Evolutionary conservation across 2,797 vertebrate species (phyloP).

Genomic region (Pagetopsis macropterus): DNA sequence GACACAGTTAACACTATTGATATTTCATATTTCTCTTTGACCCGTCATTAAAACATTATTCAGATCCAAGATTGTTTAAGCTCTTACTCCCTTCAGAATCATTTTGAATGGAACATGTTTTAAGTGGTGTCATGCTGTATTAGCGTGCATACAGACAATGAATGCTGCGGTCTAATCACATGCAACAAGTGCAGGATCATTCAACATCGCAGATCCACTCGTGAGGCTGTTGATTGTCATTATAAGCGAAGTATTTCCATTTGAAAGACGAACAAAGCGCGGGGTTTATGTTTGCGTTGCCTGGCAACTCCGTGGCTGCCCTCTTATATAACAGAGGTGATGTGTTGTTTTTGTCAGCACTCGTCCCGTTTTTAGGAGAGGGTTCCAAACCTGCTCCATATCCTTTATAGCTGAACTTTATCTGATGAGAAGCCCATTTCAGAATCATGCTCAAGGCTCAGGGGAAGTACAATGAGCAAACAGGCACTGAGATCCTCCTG

Average conservation of each 20-base stretch:
- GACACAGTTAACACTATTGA: too few species aligned
- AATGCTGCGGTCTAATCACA: slow-evolving; percentile 41
- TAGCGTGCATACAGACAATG: slow-evolving; percentile 30
- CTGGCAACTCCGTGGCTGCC: slow-evolving; percentile 63
- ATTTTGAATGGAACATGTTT: slow-evolving; percentile 3
- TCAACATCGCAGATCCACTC: slow-evolving; percentile 47
- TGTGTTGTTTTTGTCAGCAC: slow-evolving; percentile 36
- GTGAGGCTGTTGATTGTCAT: slow-evolving; percentile 65
- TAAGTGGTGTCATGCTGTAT: background rate
- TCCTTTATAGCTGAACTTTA: background rate
- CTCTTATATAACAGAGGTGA: slow-evolving; percentile 59
- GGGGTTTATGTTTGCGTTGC: slow-evolving; percentile 71
- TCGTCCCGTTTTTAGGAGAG: slow-evolving; percentile 26
- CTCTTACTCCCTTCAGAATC: background rate
- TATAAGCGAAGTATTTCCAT: slow-evolving; percentile 70
- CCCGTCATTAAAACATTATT: slow-evolving; percentile 8
- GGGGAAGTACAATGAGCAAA: slow-evolving; percentile 54
- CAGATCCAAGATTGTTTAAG: background rate
- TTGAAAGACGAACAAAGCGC: slow-evolving; percentile 70
- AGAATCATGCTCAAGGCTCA: slow-evolving; percentile 69
- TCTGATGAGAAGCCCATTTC: background rate
- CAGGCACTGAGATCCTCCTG: slow-evolving; percentile 75
- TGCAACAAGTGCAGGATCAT: slow-evolving; percentile 61
- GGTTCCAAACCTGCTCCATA: slow-evolving; percentile 31
- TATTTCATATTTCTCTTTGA: background rate